Percentiles rank a stretch among this genome's conserved stretches.
These are phyloP conservation scores for Opisthocomus hoazin DNA, from an alignment of 2,113 vertebrate species.

Conservation along the genomic window DNA sequence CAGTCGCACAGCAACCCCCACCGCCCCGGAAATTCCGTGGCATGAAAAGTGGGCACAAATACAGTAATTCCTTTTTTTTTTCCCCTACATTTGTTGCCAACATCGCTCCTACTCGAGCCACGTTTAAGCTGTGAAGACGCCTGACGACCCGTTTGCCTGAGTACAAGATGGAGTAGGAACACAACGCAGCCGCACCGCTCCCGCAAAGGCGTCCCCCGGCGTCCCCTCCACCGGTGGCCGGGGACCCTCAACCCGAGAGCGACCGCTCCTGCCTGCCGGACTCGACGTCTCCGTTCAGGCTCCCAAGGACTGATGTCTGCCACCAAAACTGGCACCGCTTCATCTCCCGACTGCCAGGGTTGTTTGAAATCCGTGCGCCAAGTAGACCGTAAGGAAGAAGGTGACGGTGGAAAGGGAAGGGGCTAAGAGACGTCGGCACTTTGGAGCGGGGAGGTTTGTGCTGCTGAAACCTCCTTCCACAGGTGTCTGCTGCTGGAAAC, in stretches of 20 bases:
- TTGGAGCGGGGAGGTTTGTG: neutral
- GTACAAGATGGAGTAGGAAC: neutral
- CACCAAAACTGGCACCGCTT: neutral
- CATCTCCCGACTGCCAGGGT: neutral
- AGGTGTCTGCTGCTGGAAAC: rapidly evolving
- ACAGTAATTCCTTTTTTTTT: rapidly evolving
- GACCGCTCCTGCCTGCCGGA: neutral
- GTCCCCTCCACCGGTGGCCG: rapidly evolving
- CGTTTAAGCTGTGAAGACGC: rapidly evolving
- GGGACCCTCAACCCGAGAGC: neutral
- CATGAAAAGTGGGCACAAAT: neutral
- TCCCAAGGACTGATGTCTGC: neutral
- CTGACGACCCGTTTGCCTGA: rapidly evolving
- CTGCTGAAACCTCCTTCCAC: neutral
- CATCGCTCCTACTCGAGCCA: neutral
- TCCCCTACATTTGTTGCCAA: neutral
- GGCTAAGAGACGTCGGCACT: rapidly evolving
- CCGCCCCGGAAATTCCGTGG: neutral
- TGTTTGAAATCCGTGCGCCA: rapidly evolving
- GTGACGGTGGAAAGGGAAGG: neutral
- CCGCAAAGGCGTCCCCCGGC: neutral
- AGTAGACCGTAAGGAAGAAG: neutral
- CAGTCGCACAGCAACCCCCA: rapidly evolving
- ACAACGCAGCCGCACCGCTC: rapidly evolving
- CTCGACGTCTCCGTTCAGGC: neutral